Conservation (phyloP, 2,797 vertebrate species). For the Gadopsis marmoratus region DNA sequence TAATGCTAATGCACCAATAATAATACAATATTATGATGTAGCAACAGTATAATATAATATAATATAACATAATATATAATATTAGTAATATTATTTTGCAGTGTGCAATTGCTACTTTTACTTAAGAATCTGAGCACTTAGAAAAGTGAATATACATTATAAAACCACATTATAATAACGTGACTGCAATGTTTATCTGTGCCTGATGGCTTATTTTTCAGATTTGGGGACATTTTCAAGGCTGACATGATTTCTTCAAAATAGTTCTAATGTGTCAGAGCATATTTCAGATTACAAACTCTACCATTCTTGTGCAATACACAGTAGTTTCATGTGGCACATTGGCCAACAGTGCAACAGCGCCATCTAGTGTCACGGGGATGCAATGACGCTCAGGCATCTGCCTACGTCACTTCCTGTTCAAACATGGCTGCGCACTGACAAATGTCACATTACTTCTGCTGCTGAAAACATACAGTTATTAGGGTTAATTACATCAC, state of each 20-base stretch:
- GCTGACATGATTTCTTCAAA: neutral
- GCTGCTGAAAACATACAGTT: constrained; percentile 4
- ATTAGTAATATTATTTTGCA: neutral
- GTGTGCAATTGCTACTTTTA: neutral
- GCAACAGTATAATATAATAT: neutral
- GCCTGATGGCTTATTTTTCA: neutral
- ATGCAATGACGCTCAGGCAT: accelerated
- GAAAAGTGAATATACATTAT: neutral
- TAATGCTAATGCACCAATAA: neutral
- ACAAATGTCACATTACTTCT: constrained; percentile 76
- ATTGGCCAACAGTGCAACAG: constrained; percentile 13
- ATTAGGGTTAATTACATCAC: too few relatives aligned
- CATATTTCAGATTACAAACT: neutral
- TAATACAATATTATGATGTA: neutral
- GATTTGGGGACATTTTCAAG: neutral
- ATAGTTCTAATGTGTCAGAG: neutral
- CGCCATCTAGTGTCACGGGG: constrained; percentile 53
- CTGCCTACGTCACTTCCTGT: constrained; percentile 68
- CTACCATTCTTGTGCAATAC: neutral
- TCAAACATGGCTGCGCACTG: constrained; percentile 82
- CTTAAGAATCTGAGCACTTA: neutral
- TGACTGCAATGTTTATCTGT: neutral
- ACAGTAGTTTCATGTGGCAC: too few relatives aligned
- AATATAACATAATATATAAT: neutral
- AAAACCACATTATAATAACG: neutral